Conservation (phyloP, 2,888 invertebrate genomes). For the Lithophane ornitopus region DNA sequence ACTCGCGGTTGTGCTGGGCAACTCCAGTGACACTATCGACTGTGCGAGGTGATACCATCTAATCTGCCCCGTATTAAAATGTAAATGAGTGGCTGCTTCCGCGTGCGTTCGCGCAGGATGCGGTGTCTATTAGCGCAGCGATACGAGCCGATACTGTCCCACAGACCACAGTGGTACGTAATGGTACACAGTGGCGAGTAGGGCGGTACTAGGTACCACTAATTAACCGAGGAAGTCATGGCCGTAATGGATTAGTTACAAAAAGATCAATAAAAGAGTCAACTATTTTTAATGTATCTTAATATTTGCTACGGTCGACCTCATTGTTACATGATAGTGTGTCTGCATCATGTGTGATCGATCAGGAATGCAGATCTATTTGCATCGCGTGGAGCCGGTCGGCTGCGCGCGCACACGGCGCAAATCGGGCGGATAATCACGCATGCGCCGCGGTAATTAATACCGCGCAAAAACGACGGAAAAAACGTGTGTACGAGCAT, state of each 20-base stretch:
- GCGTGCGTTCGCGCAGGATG: slow-evolving; percentile 45
- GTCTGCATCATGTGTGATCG: slow-evolving; percentile 43
- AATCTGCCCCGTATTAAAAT: slow-evolving; percentile 47
- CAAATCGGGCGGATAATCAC: slow-evolving; percentile 62
- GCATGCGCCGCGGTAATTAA: slow-evolving; percentile 65
- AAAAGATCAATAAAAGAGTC: slow-evolving; percentile 1
- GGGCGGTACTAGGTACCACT: neutral
- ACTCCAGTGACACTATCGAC: neutral
- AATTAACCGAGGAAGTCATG: slow-evolving; percentile 20
- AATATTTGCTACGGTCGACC: neutral
- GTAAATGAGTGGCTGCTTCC: slow-evolving; percentile 46
- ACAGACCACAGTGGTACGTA: neutral
- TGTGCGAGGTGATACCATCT: slow-evolving; percentile 46
- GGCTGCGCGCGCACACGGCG: slow-evolving; percentile 30
- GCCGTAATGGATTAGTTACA: neutral
- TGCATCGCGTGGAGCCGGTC: slow-evolving; percentile 33
- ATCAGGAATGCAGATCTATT: slow-evolving; percentile 62
- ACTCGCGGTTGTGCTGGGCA: neutral
- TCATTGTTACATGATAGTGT: slow-evolving; percentile 5
- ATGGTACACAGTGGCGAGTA: neutral
- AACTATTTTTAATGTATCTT: no score
- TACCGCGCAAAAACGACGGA: slow-evolving; percentile 52
- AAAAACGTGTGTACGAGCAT: slow-evolving; percentile 47
- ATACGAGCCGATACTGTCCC: slow-evolving; percentile 40
- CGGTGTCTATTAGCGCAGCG: slow-evolving; percentile 36